phyloP scores from a whole-genome alignment of 2,888 invertebrate species.

The Cylindroiulus punctatus region DNA sequence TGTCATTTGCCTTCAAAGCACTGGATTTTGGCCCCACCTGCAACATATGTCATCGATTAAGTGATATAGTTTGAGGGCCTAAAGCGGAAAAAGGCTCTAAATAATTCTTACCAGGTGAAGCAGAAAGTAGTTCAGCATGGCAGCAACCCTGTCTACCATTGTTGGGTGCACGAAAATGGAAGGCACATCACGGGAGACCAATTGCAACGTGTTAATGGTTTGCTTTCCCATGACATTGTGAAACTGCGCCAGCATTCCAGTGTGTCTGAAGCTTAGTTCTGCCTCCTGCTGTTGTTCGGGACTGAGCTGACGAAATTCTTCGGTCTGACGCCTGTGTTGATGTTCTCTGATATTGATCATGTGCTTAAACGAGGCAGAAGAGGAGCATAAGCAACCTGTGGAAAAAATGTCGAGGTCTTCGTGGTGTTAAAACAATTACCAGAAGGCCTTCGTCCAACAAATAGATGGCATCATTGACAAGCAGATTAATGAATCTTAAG shows the following conservation, averaged over 20 bases:
- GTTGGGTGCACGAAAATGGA: constrained; percentile 89
- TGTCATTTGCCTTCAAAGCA: constrained; percentile 84
- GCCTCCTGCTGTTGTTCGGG: constrained; percentile 80
- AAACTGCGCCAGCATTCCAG: constrained; percentile 85
- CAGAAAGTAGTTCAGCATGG: constrained; percentile 95
- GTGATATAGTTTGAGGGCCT: too few relatives aligned
- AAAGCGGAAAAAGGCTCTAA: neutral
- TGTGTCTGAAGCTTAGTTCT: constrained; percentile 76
- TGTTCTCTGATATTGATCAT: constrained; percentile 88
- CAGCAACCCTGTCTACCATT: constrained; percentile 90
- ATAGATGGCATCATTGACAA: constrained; percentile 98
- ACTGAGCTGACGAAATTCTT: constrained; percentile 79
- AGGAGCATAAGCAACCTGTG: neutral
- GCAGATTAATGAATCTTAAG: constrained; percentile 91
- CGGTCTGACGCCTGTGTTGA: constrained; percentile 77
- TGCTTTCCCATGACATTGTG: constrained; percentile 91
- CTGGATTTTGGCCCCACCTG: constrained; percentile 85
- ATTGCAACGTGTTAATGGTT: constrained; percentile 84
- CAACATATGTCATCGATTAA: neutral
- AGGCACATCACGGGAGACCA: constrained; percentile 79
- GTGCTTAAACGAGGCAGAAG: constrained; percentile 71
- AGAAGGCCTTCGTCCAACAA: constrained; percentile 85
- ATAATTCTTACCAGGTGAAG: constrained; percentile 74
- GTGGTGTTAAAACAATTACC: constrained; percentile 60
- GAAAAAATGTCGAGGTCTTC: too few relatives aligned